These are phyloP conservation scores for Pissodes strobi DNA, from an alignment of 1,140 invertebrate genomes.

Conservation along the genomic window DNA sequence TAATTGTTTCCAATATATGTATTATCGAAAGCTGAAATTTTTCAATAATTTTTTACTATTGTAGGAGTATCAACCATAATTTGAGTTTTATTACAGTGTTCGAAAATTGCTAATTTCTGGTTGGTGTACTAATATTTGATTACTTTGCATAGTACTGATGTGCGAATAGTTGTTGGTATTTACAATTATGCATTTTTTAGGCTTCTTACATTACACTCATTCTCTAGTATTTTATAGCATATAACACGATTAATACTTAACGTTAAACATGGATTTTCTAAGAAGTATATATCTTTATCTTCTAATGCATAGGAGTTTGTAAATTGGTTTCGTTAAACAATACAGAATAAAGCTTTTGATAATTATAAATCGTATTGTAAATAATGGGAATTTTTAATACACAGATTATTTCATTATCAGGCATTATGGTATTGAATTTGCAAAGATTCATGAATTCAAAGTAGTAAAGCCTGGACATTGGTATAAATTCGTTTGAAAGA, in stretches of 20 bases:
- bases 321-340: neutral
- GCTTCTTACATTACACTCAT: neutral
- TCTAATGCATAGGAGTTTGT: neutral
- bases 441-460: too few relatives aligned
- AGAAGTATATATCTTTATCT: neutral
- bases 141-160: neutral
- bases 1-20: neutral
- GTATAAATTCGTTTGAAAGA: neutral
- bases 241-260: neutral
- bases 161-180: neutral
- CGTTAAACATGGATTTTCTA: neutral
- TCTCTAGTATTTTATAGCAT: neutral
- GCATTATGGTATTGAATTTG: neutral
- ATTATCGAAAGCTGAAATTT: conserved; percentile 5
- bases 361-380: conserved; percentile 2
- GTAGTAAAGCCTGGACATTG: neutral
- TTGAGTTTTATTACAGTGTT: neutral
- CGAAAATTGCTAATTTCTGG: neutral
- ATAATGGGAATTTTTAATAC: too few relatives aligned
- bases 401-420: too few relatives aligned
- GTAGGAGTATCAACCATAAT: neutral
- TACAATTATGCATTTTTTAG: neutral
- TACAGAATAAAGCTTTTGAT: neutral
- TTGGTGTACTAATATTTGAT: neutral
- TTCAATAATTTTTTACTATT: neutral